These are phyloP conservation scores for Spondyliosoma cantharus DNA, from an alignment of 2,797 vertebrate species.

Conservation along the genomic window DNA sequence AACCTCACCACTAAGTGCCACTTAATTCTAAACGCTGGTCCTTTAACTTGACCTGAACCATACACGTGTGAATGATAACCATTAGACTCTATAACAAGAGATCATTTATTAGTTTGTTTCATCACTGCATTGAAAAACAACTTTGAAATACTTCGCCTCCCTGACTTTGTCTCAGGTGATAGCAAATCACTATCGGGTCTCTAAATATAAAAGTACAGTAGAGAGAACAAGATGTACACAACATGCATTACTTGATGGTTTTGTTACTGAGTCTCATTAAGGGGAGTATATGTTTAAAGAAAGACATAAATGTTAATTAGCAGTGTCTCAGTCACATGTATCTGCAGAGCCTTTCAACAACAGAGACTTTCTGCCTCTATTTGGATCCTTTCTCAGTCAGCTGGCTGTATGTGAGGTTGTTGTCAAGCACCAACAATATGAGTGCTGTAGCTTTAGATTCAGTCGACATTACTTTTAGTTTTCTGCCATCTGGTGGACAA, in stretches of 20 bases:
- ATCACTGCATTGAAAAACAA: no score
- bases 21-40: no score
- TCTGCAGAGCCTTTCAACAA: neutral
- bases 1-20: no score
- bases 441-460: neutral
- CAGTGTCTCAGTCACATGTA: neutral
- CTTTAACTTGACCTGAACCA: no score
- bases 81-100: no score
- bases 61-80: no score
- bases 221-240: neutral
- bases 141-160: no score
- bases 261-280: neutral
- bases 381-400: neutral
- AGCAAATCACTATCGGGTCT: no score
- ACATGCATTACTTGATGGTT: no score
- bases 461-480: neutral
- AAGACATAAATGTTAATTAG: neutral
- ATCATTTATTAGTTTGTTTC: no score
- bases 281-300: neutral
- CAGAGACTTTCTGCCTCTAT: neutral
- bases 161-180: no score
- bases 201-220: neutral
- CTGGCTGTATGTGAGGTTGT: constrained; percentile 6
- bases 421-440: neutral
- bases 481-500: constrained; percentile 71